phyloP scores from a whole-genome alignment of 2,888 invertebrate genomes.

The Coenonympha arcania region DNA sequence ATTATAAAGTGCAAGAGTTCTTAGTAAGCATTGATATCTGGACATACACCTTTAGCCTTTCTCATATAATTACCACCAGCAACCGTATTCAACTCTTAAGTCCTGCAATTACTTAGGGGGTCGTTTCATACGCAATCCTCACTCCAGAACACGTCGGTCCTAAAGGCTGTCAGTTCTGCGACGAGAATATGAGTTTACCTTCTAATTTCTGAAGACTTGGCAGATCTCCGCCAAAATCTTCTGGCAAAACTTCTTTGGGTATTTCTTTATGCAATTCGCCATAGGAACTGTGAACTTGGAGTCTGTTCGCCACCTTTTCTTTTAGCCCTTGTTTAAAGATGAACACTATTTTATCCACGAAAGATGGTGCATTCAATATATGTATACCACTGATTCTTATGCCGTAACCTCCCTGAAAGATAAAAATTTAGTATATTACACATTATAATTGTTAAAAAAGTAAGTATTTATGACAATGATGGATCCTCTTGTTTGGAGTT shows the following conservation, averaged over 20 bases:
- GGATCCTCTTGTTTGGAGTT: too few relatives aligned
- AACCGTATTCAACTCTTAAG: too few relatives aligned
- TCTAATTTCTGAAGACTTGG: background rate
- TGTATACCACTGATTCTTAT: slow-evolving; percentile 52
- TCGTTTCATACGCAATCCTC: too few relatives aligned
- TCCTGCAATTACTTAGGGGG: too few relatives aligned
- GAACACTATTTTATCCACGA: slow-evolving; percentile 46
- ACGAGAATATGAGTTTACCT: too few relatives aligned
- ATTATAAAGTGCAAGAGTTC: too few relatives aligned
- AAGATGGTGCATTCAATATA: slow-evolving; percentile 49
- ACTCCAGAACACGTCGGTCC: too few relatives aligned
- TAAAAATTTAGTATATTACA: background rate
- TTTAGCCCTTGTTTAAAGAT: slow-evolving; percentile 46
- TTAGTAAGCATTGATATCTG: too few relatives aligned
- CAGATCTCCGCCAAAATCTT: slow-evolving; percentile 41
- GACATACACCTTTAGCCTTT: too few relatives aligned
- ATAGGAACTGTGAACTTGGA: slow-evolving; percentile 30
- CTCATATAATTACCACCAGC: too few relatives aligned
- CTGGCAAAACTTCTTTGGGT: slow-evolving; percentile 38
- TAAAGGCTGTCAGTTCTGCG: too few relatives aligned
- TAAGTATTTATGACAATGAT: too few relatives aligned
- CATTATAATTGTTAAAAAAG: background rate
- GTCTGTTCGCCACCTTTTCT: slow-evolving; percentile 34
- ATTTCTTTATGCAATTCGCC: slow-evolving; percentile 33
- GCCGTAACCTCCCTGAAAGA: slow-evolving; percentile 47